Evolutionary conservation across 2,113 vertebrate genomes (phyloP).

Genomic region (Limnothrissa miodon): DNA sequence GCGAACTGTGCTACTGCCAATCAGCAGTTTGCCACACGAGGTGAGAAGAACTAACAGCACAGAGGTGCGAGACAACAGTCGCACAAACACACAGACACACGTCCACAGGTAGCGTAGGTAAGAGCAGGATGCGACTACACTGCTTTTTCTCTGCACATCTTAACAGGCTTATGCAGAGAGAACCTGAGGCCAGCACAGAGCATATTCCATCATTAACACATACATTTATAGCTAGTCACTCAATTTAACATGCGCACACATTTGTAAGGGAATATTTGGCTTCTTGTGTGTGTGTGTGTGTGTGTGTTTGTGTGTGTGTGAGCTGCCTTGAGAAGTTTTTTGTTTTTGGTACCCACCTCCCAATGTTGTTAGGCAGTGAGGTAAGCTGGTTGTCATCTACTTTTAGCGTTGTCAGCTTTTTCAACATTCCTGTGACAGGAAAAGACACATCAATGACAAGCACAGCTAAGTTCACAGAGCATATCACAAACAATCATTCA

Average conservation of each 20-base stretch:
- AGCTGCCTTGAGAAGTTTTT: background rate
- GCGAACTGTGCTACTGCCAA: slow-evolving; percentile 31
- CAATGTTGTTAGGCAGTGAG: slow-evolving; percentile 90
- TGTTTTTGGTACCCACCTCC: slow-evolving; percentile 81
- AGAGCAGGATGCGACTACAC: background rate
- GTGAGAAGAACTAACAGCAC: slow-evolving; percentile 30
- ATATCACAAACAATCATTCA: background rate
- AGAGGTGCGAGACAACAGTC: slow-evolving; percentile 29
- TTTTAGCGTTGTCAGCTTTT: slow-evolving; percentile 95
- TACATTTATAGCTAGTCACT: background rate
- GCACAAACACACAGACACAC: slow-evolving; percentile 1
- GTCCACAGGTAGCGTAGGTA: background rate
- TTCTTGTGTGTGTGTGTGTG: background rate
- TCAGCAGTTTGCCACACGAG: slow-evolving; percentile 36
- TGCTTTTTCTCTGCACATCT: background rate
- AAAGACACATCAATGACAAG: background rate
- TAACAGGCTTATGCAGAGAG: background rate
- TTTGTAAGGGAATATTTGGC: background rate
- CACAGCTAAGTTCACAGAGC: background rate
- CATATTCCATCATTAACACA: background rate
- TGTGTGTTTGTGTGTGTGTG: background rate
- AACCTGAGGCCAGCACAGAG: background rate
- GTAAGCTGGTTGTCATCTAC: slow-evolving; percentile 99
- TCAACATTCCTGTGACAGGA: slow-evolving; percentile 82
- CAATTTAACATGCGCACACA: background rate